Conservation (phyloP, 2,113 vertebrate genomes). For the Boleophthalmus pectinirostris region DNA sequence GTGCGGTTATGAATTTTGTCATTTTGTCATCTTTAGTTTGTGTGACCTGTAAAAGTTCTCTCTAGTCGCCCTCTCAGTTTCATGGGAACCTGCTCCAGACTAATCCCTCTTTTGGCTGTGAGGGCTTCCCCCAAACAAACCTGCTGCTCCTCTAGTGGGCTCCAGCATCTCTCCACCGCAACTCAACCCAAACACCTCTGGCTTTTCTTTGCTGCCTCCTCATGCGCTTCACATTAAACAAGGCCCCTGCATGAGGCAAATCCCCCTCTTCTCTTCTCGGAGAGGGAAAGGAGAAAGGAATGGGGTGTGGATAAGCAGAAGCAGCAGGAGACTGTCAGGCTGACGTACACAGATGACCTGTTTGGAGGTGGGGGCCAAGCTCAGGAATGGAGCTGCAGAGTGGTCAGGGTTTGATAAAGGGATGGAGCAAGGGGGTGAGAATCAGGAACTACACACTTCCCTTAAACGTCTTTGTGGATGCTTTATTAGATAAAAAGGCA, state of each 20-base stretch:
- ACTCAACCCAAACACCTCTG: conserved; percentile 50
- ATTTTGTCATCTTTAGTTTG: not conserved
- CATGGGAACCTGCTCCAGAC: conserved; percentile 71
- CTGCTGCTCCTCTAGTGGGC: conserved; percentile 69
- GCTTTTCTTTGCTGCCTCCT: conserved; percentile 59
- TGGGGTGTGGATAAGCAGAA: conserved; percentile 70
- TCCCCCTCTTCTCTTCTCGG: conserved; percentile 72
- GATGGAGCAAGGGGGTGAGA: conserved; percentile 23
- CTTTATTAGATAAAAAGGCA: conserved; percentile 25
- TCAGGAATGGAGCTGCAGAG: conserved; percentile 59
- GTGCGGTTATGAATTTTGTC: too few species aligned
- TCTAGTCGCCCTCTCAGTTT: conserved; percentile 42
- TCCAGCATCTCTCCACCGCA: conserved; percentile 64
- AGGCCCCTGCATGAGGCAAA: conserved; percentile 72
- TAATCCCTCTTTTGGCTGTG: conserved; percentile 72
- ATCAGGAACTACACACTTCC: not conserved
- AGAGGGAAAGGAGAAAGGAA: conserved; percentile 70
- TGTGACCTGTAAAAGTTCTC: conserved; percentile 52
- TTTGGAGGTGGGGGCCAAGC: conserved; percentile 43
- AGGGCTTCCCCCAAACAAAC: conserved; percentile 75
- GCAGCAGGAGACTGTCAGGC: conserved; percentile 73
- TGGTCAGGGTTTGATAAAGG: conserved; percentile 59
- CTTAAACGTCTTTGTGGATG: conserved; percentile 31
- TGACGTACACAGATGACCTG: conserved; percentile 70
- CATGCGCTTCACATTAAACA: conserved; percentile 72